Percentiles rank a stretch among this genome's conserved stretches.
These are phyloP conservation scores for Ochlodes sylvanus DNA, from an alignment of 2,888 invertebrate genomes.

Conservation along the genomic window DNA sequence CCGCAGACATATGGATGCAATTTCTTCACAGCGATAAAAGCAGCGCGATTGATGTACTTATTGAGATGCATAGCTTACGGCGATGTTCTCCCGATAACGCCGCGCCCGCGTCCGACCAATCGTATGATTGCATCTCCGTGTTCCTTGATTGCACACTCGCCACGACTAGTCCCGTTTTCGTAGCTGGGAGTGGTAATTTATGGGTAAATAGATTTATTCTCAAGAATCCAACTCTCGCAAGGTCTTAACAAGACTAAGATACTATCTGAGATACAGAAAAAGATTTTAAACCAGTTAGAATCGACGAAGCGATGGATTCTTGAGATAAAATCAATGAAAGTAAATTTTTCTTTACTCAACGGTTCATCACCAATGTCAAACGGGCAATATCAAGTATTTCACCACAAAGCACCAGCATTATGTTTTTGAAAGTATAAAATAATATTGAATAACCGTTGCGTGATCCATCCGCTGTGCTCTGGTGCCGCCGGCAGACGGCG, in stretches of 20 bases:
- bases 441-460: background rate
- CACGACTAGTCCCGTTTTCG: background rate
- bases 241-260: too few species aligned
- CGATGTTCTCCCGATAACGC: background rate
- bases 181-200: too few species aligned
- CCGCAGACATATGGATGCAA: conserved; percentile 20
- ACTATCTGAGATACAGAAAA: too few species aligned
- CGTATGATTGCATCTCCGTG: background rate
- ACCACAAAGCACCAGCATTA: background rate
- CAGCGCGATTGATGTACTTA: conserved; percentile 2
- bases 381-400: too few species aligned
- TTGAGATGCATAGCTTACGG: background rate
- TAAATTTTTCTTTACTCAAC: too few species aligned
- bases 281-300: background rate
- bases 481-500: background rate
- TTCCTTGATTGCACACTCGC: background rate
- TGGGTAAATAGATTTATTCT: background rate
- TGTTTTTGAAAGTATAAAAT: too few species aligned
- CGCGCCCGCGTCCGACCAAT: background rate
- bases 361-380: too few species aligned
- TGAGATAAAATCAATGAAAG: too few species aligned
- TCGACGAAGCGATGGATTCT: too few species aligned
- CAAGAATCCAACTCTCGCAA: too few species aligned
- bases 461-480: background rate
- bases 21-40: conserved; percentile 9